phyloP scores from a whole-genome alignment of 2,113 vertebrate species.

The Carettochelys insculpta region DNA sequence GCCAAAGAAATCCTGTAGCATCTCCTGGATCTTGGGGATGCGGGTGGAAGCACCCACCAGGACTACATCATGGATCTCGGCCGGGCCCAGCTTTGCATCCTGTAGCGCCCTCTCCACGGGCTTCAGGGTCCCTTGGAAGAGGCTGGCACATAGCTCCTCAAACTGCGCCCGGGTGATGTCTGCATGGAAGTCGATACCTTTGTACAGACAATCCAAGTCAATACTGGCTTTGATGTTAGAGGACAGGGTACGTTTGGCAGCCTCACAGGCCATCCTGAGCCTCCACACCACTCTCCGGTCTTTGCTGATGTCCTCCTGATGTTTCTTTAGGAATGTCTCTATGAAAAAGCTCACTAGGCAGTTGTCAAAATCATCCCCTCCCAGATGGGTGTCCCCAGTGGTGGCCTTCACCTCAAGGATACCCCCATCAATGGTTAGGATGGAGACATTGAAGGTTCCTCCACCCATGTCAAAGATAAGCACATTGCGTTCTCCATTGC shows the following conservation, averaged over 20 bases:
- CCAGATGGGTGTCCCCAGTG: background rate
- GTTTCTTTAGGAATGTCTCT: background rate
- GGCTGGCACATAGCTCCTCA: background rate
- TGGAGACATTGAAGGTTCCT: background rate
- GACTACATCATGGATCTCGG: conserved; percentile 24
- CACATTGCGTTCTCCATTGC: background rate
- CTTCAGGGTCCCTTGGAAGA: background rate
- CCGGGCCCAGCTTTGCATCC: conserved; percentile 2
- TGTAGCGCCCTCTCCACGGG: conserved; percentile 1
- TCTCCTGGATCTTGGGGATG: conserved; percentile 44
- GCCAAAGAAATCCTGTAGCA: conserved; percentile 45
- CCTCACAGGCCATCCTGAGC: background rate
- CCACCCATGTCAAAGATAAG: background rate
- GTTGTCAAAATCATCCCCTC: background rate
- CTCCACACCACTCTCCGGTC: background rate
- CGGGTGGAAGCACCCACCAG: conserved; percentile 37
- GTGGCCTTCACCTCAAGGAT: conserved; percentile 10
- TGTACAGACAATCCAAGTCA: background rate
- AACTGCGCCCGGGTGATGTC: background rate
- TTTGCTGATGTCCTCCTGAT: background rate
- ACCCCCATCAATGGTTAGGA: background rate
- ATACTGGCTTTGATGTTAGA: conserved; percentile 3
- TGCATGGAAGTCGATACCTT: background rate
- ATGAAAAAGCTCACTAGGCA: background rate
- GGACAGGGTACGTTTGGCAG: background rate